These are phyloP conservation scores for Rhynchophorus ferrugineus DNA, from an alignment of 1,140 invertebrate species.

Conservation along the genomic window DNA sequence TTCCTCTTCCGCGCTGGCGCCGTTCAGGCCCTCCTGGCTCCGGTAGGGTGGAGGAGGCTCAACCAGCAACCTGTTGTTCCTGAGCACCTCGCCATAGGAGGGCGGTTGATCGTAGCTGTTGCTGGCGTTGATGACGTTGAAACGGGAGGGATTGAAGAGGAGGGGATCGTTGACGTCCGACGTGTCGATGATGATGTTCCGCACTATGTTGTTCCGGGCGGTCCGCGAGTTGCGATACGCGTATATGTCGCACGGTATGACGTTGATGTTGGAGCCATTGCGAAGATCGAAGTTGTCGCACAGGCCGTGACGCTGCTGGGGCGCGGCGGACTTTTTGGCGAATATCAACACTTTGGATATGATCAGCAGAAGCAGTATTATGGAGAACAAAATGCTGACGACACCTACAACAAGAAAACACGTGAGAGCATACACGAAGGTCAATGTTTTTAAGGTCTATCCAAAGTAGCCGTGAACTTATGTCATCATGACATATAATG, in stretches of 20 bases:
- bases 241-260: conserved; percentile 25
- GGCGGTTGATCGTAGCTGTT: conserved; percentile 32
- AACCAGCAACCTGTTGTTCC: conserved; percentile 16
- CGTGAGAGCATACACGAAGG: neutral
- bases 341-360: conserved; percentile 35
- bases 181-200: conserved; percentile 28
- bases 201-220: conserved; percentile 12
- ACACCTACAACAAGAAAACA: conserved; percentile 26
- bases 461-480: too few relatives aligned
- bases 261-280: conserved; percentile 29
- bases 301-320: conserved; percentile 24
- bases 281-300: conserved; percentile 25
- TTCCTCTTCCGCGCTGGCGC: too few relatives aligned
- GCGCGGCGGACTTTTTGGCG: conserved; percentile 30
- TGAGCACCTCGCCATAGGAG: conserved; percentile 33
- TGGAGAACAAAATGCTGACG: conserved; percentile 35
- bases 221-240: conserved; percentile 22
- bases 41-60: conserved; percentile 39
- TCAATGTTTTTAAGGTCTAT: too few relatives aligned
- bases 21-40: conserved; percentile 24
- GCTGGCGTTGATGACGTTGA: conserved; percentile 16
- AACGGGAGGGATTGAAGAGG: conserved; percentile 18
- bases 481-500: too few relatives aligned
- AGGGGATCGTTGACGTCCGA: conserved; percentile 32
- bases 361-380: conserved; percentile 35